Base-by-base conservation (phyloP, 2,888 invertebrate species). In the Eupithecia centaureata region DNA sequence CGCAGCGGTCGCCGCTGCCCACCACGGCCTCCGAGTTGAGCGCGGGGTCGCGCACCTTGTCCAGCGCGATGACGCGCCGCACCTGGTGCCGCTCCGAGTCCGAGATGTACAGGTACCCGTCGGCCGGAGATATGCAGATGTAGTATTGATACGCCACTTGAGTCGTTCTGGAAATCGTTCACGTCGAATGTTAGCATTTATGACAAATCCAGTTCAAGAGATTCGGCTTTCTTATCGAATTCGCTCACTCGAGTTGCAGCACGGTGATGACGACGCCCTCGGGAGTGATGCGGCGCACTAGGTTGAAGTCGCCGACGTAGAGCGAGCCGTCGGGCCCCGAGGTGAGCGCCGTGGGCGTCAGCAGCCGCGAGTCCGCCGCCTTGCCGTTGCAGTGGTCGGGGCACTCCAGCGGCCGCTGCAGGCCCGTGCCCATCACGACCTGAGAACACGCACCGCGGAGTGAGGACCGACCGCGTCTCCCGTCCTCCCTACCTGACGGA, bases 141-240 rank as follows among this genome's bases (percentile, higher is more conserved):
- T 98, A 99, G 86, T 99, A 99, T 84, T 98, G 98, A 90, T 99
- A 99, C 32, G 98, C 98, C 12, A 99, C 98, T 93, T 98, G 98
- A 0, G 98, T 98, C 30, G 98, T 96, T 87, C 98, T 98, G 93
- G 57, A 95, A 94, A 72, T 62, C 52, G 71, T 42, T 42, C 7
- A 35, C 5, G 38, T 42, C 18, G 2, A 8, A 42, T 42, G 42
- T 42, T 18, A n/a, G 38, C n/a, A n/a, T n/a, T 35, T 1, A 15
- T 13, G 2, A 10, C 3, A n/a, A 38, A 38, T 18, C 8, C 18
- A 7, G 5, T 18, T 18, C 8, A 18, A 42, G 18, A 18, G 8
- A 42, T 42, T 2, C 10, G 8, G n/a, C 8, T 18, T 38, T n/a
- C 0, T 38, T 5, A 8, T 18, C n/a, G 42, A 18, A 18, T 42